A percentile compares a stretch with the other conserved stretches of the same genome.
These are phyloP conservation scores for Mantis religiosa DNA, from an alignment of 2,888 invertebrate genomes.

Conservation along the genomic window DNA sequence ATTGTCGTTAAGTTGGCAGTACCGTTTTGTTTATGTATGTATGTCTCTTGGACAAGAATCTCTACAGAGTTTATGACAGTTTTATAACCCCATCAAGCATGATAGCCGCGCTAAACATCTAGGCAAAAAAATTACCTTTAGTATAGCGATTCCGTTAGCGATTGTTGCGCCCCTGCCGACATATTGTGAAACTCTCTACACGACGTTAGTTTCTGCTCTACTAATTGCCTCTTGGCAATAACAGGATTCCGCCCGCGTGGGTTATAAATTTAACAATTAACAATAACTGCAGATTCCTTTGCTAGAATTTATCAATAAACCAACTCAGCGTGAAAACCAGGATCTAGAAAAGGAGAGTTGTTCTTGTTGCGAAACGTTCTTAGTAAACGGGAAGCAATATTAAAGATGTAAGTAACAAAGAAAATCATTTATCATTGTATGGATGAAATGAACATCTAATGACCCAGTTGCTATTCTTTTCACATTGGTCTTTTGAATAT, in stretches of 20 bases:
- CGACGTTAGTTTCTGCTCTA: neutral
- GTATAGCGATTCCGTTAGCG: neutral
- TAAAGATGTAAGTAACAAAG: too few species aligned
- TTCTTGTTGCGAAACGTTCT: neutral
- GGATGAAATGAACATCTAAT: too few species aligned
- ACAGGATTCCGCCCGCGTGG: neutral
- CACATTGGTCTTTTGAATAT: too few species aligned
- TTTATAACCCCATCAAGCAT: neutral
- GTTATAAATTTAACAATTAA: neutral
- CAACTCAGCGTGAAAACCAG: neutral
- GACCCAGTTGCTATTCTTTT: too few species aligned
- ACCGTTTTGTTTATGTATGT: too few species aligned
- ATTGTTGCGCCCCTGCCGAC: neutral
- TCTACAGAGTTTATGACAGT: neutral
- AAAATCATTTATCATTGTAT: too few species aligned
- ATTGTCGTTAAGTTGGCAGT: too few species aligned
- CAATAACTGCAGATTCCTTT: neutral
- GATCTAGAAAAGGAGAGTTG: neutral
- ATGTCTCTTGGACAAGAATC: too few species aligned
- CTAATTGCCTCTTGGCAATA: neutral
- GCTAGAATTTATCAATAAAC: neutral
- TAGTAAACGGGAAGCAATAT: neutral
- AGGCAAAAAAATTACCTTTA: neutral
- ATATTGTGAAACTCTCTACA: neutral
- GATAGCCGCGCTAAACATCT: neutral